Evolutionary conservation across 1,140 invertebrate genomes (phyloP).

Genomic region (Ladona fulva): DNA sequence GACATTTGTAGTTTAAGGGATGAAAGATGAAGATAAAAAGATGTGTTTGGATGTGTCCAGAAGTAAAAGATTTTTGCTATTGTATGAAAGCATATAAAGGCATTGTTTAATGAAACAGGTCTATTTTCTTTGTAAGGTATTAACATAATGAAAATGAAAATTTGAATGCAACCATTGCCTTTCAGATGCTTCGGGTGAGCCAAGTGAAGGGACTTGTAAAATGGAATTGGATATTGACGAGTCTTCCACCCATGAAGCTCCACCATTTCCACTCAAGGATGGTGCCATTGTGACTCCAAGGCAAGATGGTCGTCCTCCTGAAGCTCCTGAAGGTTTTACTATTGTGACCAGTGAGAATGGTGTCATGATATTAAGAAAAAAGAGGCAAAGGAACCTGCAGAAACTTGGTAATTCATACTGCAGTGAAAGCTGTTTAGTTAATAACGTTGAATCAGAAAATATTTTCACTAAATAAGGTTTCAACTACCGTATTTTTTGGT

Average conservation of each 20-base stretch:
- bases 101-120: too few relatives aligned
- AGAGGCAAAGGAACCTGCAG: slow-evolving; percentile 79
- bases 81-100: too few relatives aligned
- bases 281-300: slow-evolving; percentile 67
- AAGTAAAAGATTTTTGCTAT: too few relatives aligned
- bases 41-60: too few relatives aligned
- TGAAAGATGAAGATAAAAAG: too few relatives aligned
- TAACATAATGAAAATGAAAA: too few relatives aligned
- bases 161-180: slow-evolving; percentile 23
- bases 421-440: not conserved
- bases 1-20: too few relatives aligned
- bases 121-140: too few relatives aligned
- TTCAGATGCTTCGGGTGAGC: slow-evolving; percentile 43
- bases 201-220: slow-evolving; percentile 33
- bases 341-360: slow-evolving; percentile 72
- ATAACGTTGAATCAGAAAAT: too few relatives aligned
- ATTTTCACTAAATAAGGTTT: too few relatives aligned
- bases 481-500: too few relatives aligned
- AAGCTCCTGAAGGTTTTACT: slow-evolving; percentile 74
- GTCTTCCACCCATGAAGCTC: not conserved
- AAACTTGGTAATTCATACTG: slow-evolving; percentile 51
- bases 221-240: not conserved
- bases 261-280: slow-evolving; percentile 45
- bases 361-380: slow-evolving; percentile 64
- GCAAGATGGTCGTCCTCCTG: slow-evolving; percentile 51